Evolutionary conservation across 2,888 invertebrate genomes (phyloP).

Genomic region (Brachypterus glaber): DNA sequence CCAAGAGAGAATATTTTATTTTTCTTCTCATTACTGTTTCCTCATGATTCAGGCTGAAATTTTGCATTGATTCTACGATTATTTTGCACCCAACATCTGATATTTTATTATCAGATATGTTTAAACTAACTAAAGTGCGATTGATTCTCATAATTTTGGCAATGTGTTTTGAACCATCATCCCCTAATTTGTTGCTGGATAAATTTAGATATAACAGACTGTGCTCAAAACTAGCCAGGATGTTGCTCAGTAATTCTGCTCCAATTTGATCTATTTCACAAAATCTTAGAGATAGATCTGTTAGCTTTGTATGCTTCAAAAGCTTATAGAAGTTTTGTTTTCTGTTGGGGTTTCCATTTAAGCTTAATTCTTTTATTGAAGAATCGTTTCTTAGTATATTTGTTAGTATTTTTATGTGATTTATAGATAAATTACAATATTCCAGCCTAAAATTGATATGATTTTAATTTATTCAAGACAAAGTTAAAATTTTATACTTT

Average conservation of each 20-base stretch:
- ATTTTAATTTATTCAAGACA: too few relatives aligned
- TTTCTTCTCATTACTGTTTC: constrained; percentile 30
- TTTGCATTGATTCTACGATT: constrained; percentile 24
- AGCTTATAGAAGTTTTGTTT: constrained; percentile 33
- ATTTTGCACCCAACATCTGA: constrained; percentile 24
- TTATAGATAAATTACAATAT: constrained; percentile 14
- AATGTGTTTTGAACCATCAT: constrained; percentile 30
- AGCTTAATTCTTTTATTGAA: constrained; percentile 13
- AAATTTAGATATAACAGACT: constrained; percentile 33
- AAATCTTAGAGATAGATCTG: constrained; percentile 30
- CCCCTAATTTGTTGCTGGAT: constrained; percentile 35
- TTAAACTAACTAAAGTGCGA: constrained; percentile 27
- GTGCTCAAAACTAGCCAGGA: constrained; percentile 24
- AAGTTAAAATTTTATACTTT: too few relatives aligned
- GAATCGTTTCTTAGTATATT: constrained; percentile 7
- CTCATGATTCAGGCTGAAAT: constrained; percentile 30
- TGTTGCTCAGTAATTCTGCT: constrained; percentile 26
- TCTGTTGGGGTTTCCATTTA: constrained; percentile 32
- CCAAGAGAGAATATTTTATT: constrained; percentile 5
- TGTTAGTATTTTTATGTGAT: constrained; percentile 14
- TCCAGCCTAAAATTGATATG: constrained; percentile 21
- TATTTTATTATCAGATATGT: constrained; percentile 32
- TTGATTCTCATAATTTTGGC: constrained; percentile 33
- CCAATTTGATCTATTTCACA: constrained; percentile 33
- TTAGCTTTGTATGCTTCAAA: constrained; percentile 25